Base-by-base conservation (phyloP, 2,113 vertebrate species). In the Corythaixoides concolor region DNA sequence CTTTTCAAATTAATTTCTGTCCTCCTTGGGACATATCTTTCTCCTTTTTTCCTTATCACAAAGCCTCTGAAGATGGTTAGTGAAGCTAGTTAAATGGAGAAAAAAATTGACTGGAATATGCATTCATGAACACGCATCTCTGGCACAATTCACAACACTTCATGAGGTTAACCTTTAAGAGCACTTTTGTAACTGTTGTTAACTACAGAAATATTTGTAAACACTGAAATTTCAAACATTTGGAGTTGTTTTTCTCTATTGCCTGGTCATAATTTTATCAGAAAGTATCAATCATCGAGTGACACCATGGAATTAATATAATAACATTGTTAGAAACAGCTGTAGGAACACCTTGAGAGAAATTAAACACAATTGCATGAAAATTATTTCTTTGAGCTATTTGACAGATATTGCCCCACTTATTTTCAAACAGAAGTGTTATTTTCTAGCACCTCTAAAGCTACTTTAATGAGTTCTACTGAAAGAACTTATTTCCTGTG, bases 361-460 rank as follows among this genome's bases (percentile, higher is more conserved):
- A 95, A 88, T 64, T 30, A 78, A 90, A 63, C 8, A 43, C 16
- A 78, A 28, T 9, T 64, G 43, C 32, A 90, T 16, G 17, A 56
- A 94, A 86, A 88, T 28, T 56, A 73, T 73, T 93, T 56, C 43
- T 95, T 86, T 70, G 27, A 96, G 28, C 11, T 88, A 74, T 72
- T 68, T 90, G 50, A 91, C 52, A 33, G 66, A 49, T 72, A 82
- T 60, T 63, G 22, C 26, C 22, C n/a, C 55, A 63, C 15, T 89
- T 58, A 79, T 41, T 50, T 89, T 94, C 91, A 74, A 95, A 67
- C 8, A 55, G 17, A 55, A 79, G 26, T 28, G 45, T 37, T 91
- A 83, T 95, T 80, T 95, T 87, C 76, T 62, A 81, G 43, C 15
- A 59, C 37, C 43, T 74, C 24, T 70, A 73, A 79, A 90, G 43